Percentiles rank a stretch among this genome's conserved stretches.
Conservation (phyloP, 2,797 vertebrate species). For the Pipistrellus nathusii region DNA sequence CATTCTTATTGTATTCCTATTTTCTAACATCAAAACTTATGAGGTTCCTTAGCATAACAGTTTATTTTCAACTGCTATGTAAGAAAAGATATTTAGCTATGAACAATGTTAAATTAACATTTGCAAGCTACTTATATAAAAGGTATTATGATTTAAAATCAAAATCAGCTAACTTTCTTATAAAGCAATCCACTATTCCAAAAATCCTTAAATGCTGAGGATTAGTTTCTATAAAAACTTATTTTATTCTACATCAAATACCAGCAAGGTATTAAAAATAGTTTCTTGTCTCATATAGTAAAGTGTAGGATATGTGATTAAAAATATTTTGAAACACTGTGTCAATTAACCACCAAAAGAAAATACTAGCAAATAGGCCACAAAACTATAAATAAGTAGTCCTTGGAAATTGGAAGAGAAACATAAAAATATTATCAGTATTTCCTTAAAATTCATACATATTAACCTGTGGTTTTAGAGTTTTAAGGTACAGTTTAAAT, state of each 20-base stretch:
- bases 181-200: background rate
- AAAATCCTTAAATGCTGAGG: slow-evolving; percentile 4
- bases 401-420: background rate
- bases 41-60: background rate
- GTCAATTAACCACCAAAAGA: background rate
- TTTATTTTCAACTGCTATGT: background rate
- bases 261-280: background rate
- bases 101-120: background rate
- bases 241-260: background rate
- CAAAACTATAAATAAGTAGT: background rate
- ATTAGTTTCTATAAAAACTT: slow-evolving; percentile 12
- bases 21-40: slow-evolving; percentile 54
- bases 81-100: background rate
- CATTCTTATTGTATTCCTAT: background rate
- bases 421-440: background rate
- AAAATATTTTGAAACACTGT: background rate
- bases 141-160: slow-evolving; percentile 43
- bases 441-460: background rate
- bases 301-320: background rate
- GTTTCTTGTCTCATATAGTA: background rate
- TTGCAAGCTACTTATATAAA: slow-evolving; percentile 13
- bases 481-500: background rate
- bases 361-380: slow-evolving; percentile 6
- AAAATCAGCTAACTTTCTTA: background rate
- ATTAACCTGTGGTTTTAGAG: background rate